Evolutionary conservation across 2,888 invertebrate species (phyloP).

Genomic region (Leuctra nigra): DNA sequence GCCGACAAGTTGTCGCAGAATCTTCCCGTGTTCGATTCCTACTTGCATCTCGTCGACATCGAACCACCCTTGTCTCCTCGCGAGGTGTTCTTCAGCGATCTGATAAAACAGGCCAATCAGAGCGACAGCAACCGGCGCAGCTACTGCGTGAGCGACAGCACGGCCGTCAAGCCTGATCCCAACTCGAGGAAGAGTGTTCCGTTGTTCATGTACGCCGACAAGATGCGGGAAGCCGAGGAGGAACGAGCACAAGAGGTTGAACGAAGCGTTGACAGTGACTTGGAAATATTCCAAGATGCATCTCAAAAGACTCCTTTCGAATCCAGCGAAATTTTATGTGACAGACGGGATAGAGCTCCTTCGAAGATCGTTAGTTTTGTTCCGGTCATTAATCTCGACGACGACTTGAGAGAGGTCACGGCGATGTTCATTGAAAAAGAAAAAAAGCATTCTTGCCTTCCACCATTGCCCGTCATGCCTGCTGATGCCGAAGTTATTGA

Average conservation of each 20-base stretch:
- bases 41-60: slow-evolving; percentile 32
- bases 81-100: slow-evolving; percentile 22
- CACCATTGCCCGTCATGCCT: too few relatives aligned
- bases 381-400: background rate
- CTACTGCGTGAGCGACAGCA: background rate
- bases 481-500: too few relatives aligned
- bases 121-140: slow-evolving; percentile 1
- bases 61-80: slow-evolving; percentile 22
- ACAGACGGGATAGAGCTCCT: too few relatives aligned
- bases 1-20: slow-evolving; percentile 1
- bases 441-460: too few relatives aligned
- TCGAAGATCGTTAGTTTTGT: too few relatives aligned
- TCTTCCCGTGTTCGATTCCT: slow-evolving; percentile 30
- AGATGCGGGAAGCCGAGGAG: background rate
- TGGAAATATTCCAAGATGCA: too few relatives aligned
- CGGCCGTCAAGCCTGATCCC: background rate
- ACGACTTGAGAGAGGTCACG: background rate
- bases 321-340: too few relatives aligned
- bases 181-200: slow-evolving; percentile 20
- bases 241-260: background rate
- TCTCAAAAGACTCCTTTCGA: too few relatives aligned
- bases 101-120: slow-evolving; percentile 18
- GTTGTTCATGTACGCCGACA: slow-evolving; percentile 15
- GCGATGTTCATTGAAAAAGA: too few relatives aligned
- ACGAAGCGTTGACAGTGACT: slow-evolving; percentile 1